Percentiles rank a stretch among this genome's conserved stretches.
These are phyloP conservation scores for Lasioglossum baleicum DNA, from an alignment of 1,140 invertebrate genomes.

Conservation along the genomic window DNA sequence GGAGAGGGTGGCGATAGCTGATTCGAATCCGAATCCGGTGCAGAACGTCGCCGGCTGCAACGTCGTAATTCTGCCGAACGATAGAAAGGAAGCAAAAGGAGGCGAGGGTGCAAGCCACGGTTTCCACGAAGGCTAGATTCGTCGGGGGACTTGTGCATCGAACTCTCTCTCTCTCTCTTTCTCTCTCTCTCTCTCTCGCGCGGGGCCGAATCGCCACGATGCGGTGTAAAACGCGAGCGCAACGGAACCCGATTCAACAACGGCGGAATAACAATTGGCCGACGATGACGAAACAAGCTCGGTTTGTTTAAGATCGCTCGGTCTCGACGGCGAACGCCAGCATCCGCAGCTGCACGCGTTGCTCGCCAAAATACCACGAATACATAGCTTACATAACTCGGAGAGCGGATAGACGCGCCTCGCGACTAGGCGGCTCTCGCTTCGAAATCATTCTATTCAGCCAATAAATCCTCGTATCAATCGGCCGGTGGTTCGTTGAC, in stretches of 20 bases:
- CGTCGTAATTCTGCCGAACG: constrained; percentile 34
- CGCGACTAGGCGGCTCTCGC: background rate
- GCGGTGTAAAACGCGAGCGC: no score
- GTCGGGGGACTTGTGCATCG: constrained; percentile 29
- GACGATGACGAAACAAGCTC: background rate
- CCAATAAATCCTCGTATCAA: constrained; percentile 6
- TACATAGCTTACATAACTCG: constrained; percentile 1
- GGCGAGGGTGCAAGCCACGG: background rate
- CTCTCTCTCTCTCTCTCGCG: constrained; percentile 5
- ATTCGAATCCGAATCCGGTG: constrained; percentile 30
- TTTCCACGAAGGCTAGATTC: constrained; percentile 46
- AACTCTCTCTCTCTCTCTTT: constrained; percentile 24
- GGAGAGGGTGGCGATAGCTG: constrained; percentile 1
- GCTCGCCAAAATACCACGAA: constrained; percentile 7
- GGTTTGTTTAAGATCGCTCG: constrained; percentile 1
- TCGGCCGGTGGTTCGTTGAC: background rate
- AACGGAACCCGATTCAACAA: background rate
- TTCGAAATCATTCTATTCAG: background rate
- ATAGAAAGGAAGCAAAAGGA: constrained; percentile 16
- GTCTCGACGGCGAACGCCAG: background rate
- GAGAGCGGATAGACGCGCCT: constrained; percentile 13
- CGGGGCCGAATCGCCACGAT: no score
- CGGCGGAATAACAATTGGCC: background rate
- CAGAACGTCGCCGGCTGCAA: constrained; percentile 37
- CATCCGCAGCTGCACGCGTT: background rate